Conservation (phyloP, 2,888 invertebrate species). For the Amaurobius ferox region DNA sequence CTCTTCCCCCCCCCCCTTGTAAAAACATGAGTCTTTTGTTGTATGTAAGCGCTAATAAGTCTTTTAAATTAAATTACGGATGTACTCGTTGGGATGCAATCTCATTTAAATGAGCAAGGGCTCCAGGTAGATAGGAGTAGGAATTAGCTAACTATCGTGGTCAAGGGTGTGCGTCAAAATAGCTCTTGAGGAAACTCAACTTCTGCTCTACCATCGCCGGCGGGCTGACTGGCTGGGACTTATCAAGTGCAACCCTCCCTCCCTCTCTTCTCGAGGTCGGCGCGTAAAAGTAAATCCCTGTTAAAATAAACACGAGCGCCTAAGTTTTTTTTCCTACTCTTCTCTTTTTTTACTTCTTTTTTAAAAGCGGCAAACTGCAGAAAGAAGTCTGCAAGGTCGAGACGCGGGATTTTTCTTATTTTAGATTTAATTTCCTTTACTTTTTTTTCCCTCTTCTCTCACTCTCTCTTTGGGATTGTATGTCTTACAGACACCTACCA, state of each 20-base stretch:
- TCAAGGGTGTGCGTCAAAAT: not conserved
- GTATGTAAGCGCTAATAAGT: no score
- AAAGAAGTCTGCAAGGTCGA: conserved; percentile 53
- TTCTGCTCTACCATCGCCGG: not conserved
- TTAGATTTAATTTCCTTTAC: not conserved
- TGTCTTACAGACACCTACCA: no score
- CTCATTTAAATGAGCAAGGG: no score
- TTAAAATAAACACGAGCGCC: conserved; percentile 63
- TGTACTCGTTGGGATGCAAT: no score
- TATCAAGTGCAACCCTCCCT: conserved; percentile 33
- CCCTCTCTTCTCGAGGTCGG: conserved; percentile 38
- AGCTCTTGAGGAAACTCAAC: conserved; percentile 2
- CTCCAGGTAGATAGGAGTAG: no score
- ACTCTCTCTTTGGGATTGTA: no score
- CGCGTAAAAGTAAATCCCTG: conserved; percentile 63
- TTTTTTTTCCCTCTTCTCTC: not conserved
- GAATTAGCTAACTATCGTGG: not conserved
- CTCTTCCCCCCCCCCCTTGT: no score
- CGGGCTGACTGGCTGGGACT: conserved; percentile 37
- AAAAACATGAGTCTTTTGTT: no score
- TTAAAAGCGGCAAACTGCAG: conserved; percentile 46
- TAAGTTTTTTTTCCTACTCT: conserved; percentile 19
- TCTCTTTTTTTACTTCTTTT: not conserved
- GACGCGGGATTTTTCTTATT: not conserved
- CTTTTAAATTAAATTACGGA: no score